Evolutionary conservation across 2,888 invertebrate genomes (phyloP), one percentile per base, ranked within the genome.

Genomic region (Trachelus stipa): DNA sequence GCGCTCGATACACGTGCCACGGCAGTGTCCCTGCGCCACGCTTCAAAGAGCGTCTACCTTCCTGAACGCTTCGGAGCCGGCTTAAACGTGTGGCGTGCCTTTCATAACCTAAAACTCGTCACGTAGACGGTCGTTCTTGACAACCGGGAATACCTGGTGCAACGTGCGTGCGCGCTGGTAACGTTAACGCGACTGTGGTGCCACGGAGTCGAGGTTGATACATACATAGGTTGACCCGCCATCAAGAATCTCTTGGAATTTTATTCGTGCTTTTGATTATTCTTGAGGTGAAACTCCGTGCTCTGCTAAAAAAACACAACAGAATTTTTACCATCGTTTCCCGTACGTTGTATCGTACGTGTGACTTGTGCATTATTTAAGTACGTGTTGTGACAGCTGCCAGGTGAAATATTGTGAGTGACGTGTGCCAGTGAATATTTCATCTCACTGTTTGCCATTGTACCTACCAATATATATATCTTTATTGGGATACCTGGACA

Each of bases 301-400:
- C 56, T 56, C 9, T 56, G 56, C 56, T 56, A 23, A 56, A 23
- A 23, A 56, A 23, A 6, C 23, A 23, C 56, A 9, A 56, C 56
- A 56, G 56, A 56, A 56, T 56, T 56, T 40, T 56, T 4, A 9
- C 56, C 56, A 56, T 56, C 9, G 23, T 23, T 56, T 23, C 23
- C 15, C 56, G 56, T 56, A 56, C 56, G 23, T 56, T 23, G 15
- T 23, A 56, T 56, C 23, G 56, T 56, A 33, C 11, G n/a, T 71
- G 31, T 12, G 31, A 33, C 33, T 71, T 33, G 71, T 71, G 71
- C 31, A 71, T 71, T 71, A 33, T 33, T 33, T 71, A 71, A 71
- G 71, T 56, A 56, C 71, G 71, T 71, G 71, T 33, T 71, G 71
- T 71, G 71, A 71, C 71, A 33, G 71, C 71, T 33, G 71, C 71